Evolutionary conservation across 1,140 invertebrate species (phyloP).

Genomic region (Calliphora vicina): DNA sequence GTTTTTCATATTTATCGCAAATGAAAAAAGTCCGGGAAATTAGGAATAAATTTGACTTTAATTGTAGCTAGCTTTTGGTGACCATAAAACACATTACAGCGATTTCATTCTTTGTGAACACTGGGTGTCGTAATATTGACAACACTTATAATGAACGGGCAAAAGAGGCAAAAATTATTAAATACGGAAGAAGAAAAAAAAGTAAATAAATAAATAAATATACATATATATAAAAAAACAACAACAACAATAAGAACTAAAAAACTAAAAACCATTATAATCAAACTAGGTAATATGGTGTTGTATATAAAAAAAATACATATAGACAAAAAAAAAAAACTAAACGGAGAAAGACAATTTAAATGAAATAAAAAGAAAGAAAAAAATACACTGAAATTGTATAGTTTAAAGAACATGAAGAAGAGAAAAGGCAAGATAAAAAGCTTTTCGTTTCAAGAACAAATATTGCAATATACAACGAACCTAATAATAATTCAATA

Average conservation of each 20-base stretch:
- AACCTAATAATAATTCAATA: conserved; percentile 7
- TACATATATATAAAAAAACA: background rate
- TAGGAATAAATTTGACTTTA: no score
- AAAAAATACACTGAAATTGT: background rate
- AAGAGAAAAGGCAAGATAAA: background rate
- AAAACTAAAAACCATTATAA: conserved; percentile 1
- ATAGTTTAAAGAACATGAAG: background rate
- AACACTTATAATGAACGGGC: background rate
- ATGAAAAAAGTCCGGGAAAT: no score
- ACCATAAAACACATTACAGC: no score
- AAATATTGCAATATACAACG: background rate
- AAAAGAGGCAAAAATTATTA: background rate
- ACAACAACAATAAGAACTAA: background rate
- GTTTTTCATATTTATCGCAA: no score
- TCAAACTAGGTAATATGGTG: background rate
- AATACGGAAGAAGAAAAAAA: conserved; percentile 11
- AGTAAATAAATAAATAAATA: background rate
- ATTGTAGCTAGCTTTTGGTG: no score
- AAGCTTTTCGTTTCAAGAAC: conserved; percentile 1
- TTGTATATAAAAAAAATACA: background rate
- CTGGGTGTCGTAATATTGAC: background rate
- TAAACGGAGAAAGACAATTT: background rate
- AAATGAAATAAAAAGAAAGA: background rate
- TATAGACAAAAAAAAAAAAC: background rate
- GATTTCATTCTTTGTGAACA: background rate